These are phyloP conservation scores for Pseudopleuronectes americanus DNA, from an alignment of 2,797 vertebrate species.

Conservation along the genomic window DNA sequence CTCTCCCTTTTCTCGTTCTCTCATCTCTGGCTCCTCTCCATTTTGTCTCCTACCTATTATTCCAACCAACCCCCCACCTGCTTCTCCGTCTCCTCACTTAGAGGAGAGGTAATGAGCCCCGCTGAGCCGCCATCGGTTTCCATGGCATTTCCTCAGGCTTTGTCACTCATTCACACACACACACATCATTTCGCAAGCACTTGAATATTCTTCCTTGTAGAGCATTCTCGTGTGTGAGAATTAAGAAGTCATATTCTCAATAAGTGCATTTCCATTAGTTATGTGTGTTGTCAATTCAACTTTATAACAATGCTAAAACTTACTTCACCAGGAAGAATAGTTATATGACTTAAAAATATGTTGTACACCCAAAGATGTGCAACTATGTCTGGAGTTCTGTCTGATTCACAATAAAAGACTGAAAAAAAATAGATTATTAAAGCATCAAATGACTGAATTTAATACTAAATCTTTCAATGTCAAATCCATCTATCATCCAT, in stretches of 20 bases:
- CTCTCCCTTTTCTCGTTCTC: slow-evolving; percentile 1
- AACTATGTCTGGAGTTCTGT: too few species aligned
- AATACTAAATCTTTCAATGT: not conserved
- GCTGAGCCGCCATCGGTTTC: slow-evolving; percentile 26
- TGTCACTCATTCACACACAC: slow-evolving; percentile 13
- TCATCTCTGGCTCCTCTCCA: slow-evolving; percentile 15
- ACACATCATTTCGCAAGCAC: not conserved
- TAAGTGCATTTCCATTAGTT: too few species aligned
- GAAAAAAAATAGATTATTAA: not conserved
- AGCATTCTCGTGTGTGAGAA: too few species aligned
- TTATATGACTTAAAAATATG: not conserved
- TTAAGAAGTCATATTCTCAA: too few species aligned
- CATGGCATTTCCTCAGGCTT: slow-evolving; percentile 30
- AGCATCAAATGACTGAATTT: not conserved
- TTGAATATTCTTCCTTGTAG: not conserved
- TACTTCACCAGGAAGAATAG: too few species aligned
- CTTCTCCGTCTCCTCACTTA: slow-evolving; percentile 5
- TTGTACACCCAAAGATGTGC: too few species aligned
- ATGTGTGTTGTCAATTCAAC: too few species aligned
- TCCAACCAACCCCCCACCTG: not conserved
- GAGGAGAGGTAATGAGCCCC: slow-evolving; percentile 42
- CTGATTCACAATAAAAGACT: too few species aligned
- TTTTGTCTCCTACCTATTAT: slow-evolving; percentile 3
- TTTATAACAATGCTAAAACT: too few species aligned
- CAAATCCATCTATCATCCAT: too few species aligned